Base-by-base conservation (phyloP, 2,113 vertebrate genomes). In the Solea senegalensis region DNA sequence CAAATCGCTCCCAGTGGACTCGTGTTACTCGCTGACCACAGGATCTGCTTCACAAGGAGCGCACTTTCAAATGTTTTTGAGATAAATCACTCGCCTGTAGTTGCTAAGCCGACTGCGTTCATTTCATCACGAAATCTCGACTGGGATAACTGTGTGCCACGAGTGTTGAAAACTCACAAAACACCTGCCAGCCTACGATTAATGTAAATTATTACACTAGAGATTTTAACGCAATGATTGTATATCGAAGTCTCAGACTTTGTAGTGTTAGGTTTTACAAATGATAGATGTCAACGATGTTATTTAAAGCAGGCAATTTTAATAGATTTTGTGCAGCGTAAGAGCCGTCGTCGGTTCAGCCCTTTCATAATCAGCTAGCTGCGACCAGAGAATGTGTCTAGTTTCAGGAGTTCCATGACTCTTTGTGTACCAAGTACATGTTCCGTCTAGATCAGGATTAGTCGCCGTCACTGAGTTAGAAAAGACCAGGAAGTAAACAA, bases 181-280 rank as follows among this genome's bases (percentile, higher is more conserved):
- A 84, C 74, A 81, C 69, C 84, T 87, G 87, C 88, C 87, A 88
- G 86, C 89, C 87, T 85, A 81, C 13, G 40, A 84, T 81, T 79
- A 76, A 21, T 81, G 78, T 80, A 86, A 62, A 80, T 88, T 88
- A 87, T 84, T 87, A 85, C 83, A 85, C 76, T 79, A 82, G 65
- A 86, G 80, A 84, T 85, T 86, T 84, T 84, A 83, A 88, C 78
- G 74, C 65, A 73, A 88, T 86, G 84, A 89, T 89, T 89, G 88
- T 89, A 89, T 88, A 88, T 88, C 59, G 7, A 75, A 78, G 78
- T 86, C 84, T 51, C 27, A 71, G 85, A 90, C 83, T 84, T 89
- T 86, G 45, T 76, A 81, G 83, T 80, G 76, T 79, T 90, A 87
- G 78, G 86, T 88, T 90, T 83, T 90, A 89, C 48, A 40, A 82